Evolutionary conservation across 1,140 invertebrate species (phyloP).

Genomic region (Drosophila athabasca): DNA sequence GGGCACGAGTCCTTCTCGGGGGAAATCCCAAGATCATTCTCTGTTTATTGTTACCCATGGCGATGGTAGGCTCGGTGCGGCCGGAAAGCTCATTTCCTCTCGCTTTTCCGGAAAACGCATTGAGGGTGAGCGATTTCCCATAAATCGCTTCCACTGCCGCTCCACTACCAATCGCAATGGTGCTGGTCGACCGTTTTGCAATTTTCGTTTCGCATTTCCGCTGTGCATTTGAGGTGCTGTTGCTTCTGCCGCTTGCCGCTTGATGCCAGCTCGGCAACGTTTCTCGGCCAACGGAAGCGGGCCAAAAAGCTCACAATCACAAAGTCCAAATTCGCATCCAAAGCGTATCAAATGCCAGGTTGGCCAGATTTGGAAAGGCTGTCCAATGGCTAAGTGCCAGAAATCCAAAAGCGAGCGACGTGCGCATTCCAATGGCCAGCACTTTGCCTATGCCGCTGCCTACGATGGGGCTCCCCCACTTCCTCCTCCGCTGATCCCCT

Average conservation of each 20-base stretch:
- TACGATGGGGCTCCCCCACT: slow-evolving; percentile 13
- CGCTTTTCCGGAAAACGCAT: too few relatives aligned
- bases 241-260: too few relatives aligned
- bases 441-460: too few relatives aligned
- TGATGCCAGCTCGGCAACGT: slow-evolving; percentile 5
- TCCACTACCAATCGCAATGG: too few relatives aligned
- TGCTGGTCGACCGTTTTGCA: slow-evolving; percentile 12
- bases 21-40: too few relatives aligned
- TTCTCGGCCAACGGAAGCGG: slow-evolving; percentile 16
- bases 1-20: too few relatives aligned
- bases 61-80: too few relatives aligned
- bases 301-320: slow-evolving; percentile 5
- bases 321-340: slow-evolving; percentile 21
- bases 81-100: too few relatives aligned
- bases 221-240: neutral
- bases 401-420: slow-evolving; percentile 33
- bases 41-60: too few relatives aligned
- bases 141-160: too few relatives aligned
- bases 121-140: too few relatives aligned
- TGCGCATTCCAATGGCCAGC: slow-evolving; percentile 35
- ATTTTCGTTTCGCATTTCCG: slow-evolving; percentile 39
- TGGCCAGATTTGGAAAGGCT: slow-evolving; percentile 44
- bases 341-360: slow-evolving; percentile 54
- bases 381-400: slow-evolving; percentile 44
- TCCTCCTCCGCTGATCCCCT: too few relatives aligned